Percentiles rank a stretch among this genome's conserved stretches.
Conservation (phyloP, 2,113 vertebrate genomes). For the Progne subis region DNA sequence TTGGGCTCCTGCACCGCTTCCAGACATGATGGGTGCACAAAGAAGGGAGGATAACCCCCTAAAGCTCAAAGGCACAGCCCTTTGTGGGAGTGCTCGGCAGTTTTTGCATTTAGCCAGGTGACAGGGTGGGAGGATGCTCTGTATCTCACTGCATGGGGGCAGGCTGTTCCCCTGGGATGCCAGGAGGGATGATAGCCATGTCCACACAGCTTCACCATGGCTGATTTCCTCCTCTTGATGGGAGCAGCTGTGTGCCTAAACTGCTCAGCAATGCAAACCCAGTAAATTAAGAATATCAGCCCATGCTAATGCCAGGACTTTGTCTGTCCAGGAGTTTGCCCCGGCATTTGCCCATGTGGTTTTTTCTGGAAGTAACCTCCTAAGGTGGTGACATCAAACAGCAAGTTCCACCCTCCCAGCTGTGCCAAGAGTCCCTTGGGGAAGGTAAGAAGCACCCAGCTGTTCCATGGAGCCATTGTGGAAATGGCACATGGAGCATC, state of each 20-base stretch:
- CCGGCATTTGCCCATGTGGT: neutral
- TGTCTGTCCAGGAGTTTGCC: neutral
- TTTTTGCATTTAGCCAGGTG: neutral
- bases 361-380: neutral
- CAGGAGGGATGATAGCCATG: rapidly evolving
- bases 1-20: rapidly evolving
- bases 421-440: rapidly evolving
- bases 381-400: neutral
- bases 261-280: neutral
- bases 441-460: neutral
- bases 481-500: neutral
- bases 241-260: neutral
- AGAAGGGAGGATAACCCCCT: neutral
- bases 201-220: neutral
- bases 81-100: rapidly evolving
- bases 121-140: neutral
- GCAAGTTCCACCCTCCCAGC: neutral
- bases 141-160: neutral
- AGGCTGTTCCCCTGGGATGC: neutral
- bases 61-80: neutral
- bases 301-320: neutral
- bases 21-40: neutral
- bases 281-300: neutral
- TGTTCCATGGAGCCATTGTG: neutral
- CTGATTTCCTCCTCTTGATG: neutral